phyloP scores from a whole-genome alignment of 1,140 invertebrate species.

The Papilio polytes region DNA sequence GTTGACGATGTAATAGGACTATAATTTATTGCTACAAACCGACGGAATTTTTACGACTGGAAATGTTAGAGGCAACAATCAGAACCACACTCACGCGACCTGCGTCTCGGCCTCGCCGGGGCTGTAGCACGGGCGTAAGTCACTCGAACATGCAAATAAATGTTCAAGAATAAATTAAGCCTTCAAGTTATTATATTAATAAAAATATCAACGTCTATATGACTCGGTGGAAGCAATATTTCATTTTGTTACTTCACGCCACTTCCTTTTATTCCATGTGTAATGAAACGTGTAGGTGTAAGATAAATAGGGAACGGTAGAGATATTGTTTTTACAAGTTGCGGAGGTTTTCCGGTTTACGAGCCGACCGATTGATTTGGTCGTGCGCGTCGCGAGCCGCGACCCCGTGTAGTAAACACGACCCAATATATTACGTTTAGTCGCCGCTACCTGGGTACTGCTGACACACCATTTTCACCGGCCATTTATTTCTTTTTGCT shows the following conservation, averaged over 20 bases:
- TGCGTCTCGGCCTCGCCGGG: background rate
- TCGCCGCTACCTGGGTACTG: constrained; percentile 44
- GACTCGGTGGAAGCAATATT: background rate
- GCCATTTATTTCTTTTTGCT: constrained; percentile 40
- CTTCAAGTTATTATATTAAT: background rate
- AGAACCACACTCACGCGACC: constrained; percentile 38
- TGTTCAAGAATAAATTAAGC: background rate
- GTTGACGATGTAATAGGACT: constrained; percentile 47
- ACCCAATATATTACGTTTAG: constrained; percentile 50
- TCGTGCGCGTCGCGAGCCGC: constrained; percentile 26
- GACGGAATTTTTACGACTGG: constrained; percentile 52
- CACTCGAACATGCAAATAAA: background rate
- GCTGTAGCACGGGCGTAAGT: background rate
- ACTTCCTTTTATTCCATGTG: constrained; percentile 11
- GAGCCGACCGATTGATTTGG: constrained; percentile 51
- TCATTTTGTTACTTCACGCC: background rate
- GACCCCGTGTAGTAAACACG: constrained; percentile 43
- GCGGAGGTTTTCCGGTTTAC: constrained; percentile 46
- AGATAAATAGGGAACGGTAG: constrained; percentile 43
- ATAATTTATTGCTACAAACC: constrained; percentile 51
- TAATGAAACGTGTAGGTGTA: constrained; percentile 44
- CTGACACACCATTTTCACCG: constrained; percentile 36
- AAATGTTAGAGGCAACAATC: constrained; percentile 48
- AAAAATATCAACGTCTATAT: background rate
- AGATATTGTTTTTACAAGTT: constrained; percentile 48